phyloP scores from a whole-genome alignment of 2,888 invertebrate genomes.

The Drosophila melanocephala region DNA sequence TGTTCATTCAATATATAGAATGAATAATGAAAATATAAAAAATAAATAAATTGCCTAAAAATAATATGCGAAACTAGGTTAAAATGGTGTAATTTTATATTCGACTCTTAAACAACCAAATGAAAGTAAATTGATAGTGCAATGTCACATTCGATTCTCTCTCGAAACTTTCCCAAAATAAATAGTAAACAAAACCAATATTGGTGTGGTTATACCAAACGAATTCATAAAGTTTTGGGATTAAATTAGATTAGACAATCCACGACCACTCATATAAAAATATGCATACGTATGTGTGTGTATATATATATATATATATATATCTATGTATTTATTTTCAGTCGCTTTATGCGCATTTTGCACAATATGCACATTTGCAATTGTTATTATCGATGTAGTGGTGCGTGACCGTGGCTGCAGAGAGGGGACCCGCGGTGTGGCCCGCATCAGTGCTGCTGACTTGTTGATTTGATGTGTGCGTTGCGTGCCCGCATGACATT shows the following conservation, averaged over 20 bases:
- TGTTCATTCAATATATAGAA: too few species aligned
- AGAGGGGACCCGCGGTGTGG: conserved; percentile 30
- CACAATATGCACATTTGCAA: conserved; percentile 49
- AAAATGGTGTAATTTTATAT: too few species aligned
- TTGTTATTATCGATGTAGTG: conserved; percentile 61
- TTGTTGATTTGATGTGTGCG: conserved; percentile 55
- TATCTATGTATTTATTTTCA: neutral
- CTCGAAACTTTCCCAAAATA: neutral
- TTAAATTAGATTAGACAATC: conserved; percentile 21
- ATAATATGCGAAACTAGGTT: too few species aligned
- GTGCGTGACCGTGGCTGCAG: conserved; percentile 34
- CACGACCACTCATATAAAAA: neutral
- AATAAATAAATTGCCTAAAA: neutral
- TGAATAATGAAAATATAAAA: neutral
- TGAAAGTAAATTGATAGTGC: conserved; percentile 1
- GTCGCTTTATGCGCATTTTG: conserved; percentile 27
- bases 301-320: neutral
- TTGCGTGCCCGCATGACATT: conserved; percentile 37
- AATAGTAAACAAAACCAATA: conserved; percentile 14
- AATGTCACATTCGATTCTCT: conserved; percentile 5
- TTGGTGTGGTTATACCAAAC: conserved; percentile 11
- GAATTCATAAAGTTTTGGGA: conserved; percentile 25
- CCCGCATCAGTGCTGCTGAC: conserved; percentile 56
- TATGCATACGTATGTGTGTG: neutral
- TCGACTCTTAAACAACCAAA: neutral